Percentiles rank a stretch among this genome's conserved stretches.
Evolutionary conservation across 2,797 vertebrate genomes (phyloP).

Genomic region (Carcharodon carcharias): DNA sequence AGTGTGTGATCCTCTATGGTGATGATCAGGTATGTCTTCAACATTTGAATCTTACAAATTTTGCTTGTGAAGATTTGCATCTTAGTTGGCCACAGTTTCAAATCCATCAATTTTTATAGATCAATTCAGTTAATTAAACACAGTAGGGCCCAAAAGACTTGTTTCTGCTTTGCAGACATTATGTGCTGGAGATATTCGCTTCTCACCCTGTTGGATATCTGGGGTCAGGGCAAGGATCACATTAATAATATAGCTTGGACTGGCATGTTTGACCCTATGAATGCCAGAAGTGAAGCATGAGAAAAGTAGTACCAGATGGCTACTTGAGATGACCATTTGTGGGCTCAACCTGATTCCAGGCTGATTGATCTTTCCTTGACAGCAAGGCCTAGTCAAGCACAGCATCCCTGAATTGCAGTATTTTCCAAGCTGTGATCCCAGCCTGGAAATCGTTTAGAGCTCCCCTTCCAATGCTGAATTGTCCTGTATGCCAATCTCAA

Average conservation of each 20-base stretch:
- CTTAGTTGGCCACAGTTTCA: neutral
- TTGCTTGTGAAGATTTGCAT: neutral
- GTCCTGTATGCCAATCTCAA: neutral
- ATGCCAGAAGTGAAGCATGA: neutral
- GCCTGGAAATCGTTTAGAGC: neutral
- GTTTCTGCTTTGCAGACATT: neutral
- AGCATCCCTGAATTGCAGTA: neutral
- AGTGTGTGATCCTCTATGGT: slow-evolving; percentile 45
- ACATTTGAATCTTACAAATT: neutral
- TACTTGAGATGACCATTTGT: neutral
- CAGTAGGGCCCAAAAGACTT: neutral
- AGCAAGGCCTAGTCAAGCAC: neutral
- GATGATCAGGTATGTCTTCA: slow-evolving; percentile 45
- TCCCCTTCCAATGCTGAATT: neutral
- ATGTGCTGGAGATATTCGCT: neutral
- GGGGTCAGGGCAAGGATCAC: neutral
- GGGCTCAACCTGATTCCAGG: neutral
- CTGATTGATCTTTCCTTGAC: neutral
- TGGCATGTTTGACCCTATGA: neutral
- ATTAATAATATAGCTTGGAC: neutral
- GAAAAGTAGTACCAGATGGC: neutral
- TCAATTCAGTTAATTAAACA: neutral
- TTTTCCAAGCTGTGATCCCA: neutral
- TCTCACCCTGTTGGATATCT: neutral
- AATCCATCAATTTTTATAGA: neutral